Evolutionary conservation across 2,888 invertebrate species (phyloP).

Genomic region (Eubasilissa splendida): DNA sequence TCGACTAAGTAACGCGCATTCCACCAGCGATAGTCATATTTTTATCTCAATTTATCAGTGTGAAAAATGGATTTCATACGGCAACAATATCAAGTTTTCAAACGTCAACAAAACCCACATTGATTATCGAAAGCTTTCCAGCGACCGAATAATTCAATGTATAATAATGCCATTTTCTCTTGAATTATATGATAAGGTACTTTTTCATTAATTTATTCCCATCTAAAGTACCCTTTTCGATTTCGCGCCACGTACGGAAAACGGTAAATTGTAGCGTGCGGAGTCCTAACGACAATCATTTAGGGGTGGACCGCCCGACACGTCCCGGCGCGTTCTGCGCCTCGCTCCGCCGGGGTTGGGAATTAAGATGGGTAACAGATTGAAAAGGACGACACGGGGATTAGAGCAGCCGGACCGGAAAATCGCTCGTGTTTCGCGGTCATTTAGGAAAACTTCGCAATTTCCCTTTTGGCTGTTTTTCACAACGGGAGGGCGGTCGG

Average conservation of each 20-base stretch:
- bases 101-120: too few species aligned
- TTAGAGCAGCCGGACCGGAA: slow-evolving; percentile 23
- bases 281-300: slow-evolving; percentile 16
- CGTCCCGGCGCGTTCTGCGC: neutral
- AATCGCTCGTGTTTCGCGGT: slow-evolving; percentile 28
- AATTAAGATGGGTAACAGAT: slow-evolving; percentile 19
- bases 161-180: too few species aligned
- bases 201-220: too few species aligned
- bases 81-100: too few species aligned
- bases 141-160: too few species aligned
- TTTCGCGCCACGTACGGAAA: neutral
- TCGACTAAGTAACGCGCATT: too few species aligned
- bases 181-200: too few species aligned
- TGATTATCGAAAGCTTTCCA: too few species aligned
- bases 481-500: neutral
- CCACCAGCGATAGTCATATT: too few species aligned
- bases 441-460: slow-evolving; percentile 23
- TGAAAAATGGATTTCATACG: too few species aligned
- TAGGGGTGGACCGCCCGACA: neutral
- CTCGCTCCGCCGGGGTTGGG: slow-evolving; percentile 2
- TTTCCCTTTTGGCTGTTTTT: neutral
- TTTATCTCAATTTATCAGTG: too few species aligned
- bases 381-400: slow-evolving; percentile 34
- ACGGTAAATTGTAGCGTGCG: neutral
- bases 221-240: neutral